Conservation (phyloP, 2,888 invertebrate genomes). For the Phanerotoma sp. region DNA sequence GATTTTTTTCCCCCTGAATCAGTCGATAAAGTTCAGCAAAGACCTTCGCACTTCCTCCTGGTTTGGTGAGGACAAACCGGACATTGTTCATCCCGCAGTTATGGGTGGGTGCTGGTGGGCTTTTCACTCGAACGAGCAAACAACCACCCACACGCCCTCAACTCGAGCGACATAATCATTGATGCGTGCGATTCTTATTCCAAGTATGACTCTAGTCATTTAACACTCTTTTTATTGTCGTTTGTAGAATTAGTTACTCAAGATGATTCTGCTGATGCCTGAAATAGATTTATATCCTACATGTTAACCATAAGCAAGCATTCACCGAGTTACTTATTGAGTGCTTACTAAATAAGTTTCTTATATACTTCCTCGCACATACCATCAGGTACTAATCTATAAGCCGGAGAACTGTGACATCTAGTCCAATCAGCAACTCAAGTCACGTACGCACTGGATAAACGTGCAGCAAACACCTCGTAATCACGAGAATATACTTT, state of each 20-base stretch:
- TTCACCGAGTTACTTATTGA: too few species aligned
- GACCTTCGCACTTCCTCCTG: too few species aligned
- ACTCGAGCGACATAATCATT: constrained; percentile 8
- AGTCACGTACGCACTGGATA: constrained; percentile 33
- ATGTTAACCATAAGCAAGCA: too few species aligned
- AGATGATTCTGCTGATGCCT: constrained; percentile 10
- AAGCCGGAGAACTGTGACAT: constrained; percentile 2
- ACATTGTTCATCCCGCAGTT: not conserved
- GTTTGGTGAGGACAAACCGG: not conserved
- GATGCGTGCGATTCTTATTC: constrained; percentile 9
- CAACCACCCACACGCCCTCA: not conserved
- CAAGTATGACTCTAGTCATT: not conserved
- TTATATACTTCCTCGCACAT: not conserved
- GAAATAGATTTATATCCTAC: too few species aligned
- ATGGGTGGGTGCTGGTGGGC: not conserved
- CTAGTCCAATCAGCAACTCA: constrained; percentile 21
- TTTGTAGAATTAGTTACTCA: too few species aligned
- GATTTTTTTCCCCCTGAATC: too few species aligned
- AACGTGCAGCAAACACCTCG: constrained; percentile 30
- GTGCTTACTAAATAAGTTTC: too few species aligned
- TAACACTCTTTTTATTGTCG: constrained; percentile 7
- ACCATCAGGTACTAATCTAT: not conserved
- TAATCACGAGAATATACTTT: not conserved
- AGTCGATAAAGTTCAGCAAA: too few species aligned
- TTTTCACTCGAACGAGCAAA: not conserved